Evolutionary conservation across 2,888 invertebrate genomes (phyloP), one percentile per base, ranked within the genome.

Genomic region (Leucoptera coffeella): DNA sequence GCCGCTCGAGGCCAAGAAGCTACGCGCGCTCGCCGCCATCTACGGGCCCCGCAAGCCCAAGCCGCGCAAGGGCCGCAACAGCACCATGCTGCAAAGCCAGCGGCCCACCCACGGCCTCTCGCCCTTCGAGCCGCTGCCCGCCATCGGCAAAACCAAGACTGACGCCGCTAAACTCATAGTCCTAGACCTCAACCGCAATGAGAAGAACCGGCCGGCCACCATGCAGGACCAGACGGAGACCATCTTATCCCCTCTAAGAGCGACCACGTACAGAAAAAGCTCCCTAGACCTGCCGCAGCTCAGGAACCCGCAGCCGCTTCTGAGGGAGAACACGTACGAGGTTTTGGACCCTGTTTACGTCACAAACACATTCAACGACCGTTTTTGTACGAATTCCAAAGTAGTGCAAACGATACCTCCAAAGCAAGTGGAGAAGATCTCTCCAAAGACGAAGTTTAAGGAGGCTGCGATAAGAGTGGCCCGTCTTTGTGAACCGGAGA

Each of bases 321-420:
- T 67, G 4, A 42, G 69, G 33, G 67, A 69, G 40, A 67, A 71
- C 32, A 69, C 69, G 0, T 71, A 71, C 34, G 64, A 71, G 27
- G 62, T 71, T 6, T 48, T 71, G 25, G 51, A 65, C 29, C 69
- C 69, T 1, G 43, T 62, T 15, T 64, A 50, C 31, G 39, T n/a
- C n/a, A n/a, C n/a, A n/a, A n/a, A n/a, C n/a, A n/a, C n/a, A n/a
- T n/a, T n/a, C n/a, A n/a, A n/a, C n/a, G n/a, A n/a, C n/a, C n/a
- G n/a, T n/a, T n/a, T n/a, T n/a, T n/a, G n/a, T n/a, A n/a, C n/a
- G n/a, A n/a, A n/a, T n/a, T n/a, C n/a, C n/a, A n/a, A n/a, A n/a
- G n/a, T n/a, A n/a, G n/a, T n/a, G n/a, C n/a, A n/a, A n/a, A n/a
- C n/a, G n/a, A n/a, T n/a, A n/a, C n/a, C n/a, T n/a, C n/a, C n/a